A percentile compares a stretch with the other conserved stretches of the same genome.
phyloP scores from a whole-genome alignment of 2,797 vertebrate species.

The Vireo griseus region DNA sequence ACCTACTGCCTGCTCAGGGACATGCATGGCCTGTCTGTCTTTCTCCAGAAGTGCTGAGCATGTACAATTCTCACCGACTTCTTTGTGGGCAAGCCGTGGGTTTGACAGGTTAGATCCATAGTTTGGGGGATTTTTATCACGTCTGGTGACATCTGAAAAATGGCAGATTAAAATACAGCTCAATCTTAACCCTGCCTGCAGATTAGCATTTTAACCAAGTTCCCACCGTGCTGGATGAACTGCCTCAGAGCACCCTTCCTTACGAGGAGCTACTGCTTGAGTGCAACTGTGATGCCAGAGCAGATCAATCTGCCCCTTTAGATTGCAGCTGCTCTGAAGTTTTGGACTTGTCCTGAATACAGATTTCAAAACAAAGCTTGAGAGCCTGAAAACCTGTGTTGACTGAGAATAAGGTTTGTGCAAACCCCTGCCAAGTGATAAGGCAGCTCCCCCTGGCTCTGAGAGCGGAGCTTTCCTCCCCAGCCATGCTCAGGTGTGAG shows the following conservation, averaged over 20 bases:
- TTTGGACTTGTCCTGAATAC: constrained; percentile 21
- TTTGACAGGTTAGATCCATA: background rate
- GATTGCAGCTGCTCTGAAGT: constrained; percentile 10
- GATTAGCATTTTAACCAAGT: constrained; percentile 4
- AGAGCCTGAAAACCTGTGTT: background rate
- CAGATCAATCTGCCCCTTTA: constrained; percentile 17
- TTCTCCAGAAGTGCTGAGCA: background rate
- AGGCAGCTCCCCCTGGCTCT: constrained; percentile 28
- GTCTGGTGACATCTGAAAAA: background rate
- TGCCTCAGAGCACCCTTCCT: background rate
- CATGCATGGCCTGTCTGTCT: background rate
- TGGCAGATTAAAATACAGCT: background rate
- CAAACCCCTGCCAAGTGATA: background rate
- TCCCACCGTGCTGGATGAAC: background rate
- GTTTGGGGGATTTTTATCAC: background rate
- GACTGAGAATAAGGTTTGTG: constrained; percentile 2
- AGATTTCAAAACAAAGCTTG: background rate
- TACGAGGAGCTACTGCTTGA: background rate
- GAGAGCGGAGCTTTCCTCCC: background rate
- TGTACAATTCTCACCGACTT: background rate
- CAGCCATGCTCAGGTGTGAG: background rate
- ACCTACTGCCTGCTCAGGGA: background rate
- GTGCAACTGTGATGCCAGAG: background rate
- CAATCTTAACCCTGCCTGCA: background rate
- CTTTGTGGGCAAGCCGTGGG: background rate